phyloP scores from a whole-genome alignment of 2,888 invertebrate genomes.

The Mystacides longicornis region DNA sequence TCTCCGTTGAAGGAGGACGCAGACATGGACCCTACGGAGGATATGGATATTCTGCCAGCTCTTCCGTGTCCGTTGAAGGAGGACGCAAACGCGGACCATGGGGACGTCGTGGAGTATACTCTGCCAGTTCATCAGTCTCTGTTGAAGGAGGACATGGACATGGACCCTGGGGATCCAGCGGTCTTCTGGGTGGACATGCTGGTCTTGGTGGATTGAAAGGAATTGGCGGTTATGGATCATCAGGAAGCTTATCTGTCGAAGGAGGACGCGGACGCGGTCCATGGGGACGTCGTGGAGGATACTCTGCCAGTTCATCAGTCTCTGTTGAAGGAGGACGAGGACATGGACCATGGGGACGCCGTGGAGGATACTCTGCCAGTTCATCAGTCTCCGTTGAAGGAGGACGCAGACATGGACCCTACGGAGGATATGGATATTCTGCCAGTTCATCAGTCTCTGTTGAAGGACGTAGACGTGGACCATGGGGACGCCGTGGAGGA shows the following conservation, averaged over 20 bases:
- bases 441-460: neutral
- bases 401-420: neutral
- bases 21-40: neutral
- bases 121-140: neutral
- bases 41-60: neutral
- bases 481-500: neutral
- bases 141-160: neutral
- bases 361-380: slow-evolving; percentile 2
- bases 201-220: too few species aligned
- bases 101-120: slow-evolving; percentile 1
- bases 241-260: neutral
- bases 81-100: slow-evolving; percentile 5
- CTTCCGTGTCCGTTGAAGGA: slow-evolving; percentile 1
- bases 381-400: slow-evolving; percentile 12
- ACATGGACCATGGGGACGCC: slow-evolving; percentile 7
- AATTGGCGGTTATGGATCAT: neutral
- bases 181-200: too few species aligned
- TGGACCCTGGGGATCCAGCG: slow-evolving; percentile 10
- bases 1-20: slow-evolving; percentile 4
- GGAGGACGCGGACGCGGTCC: neutral
- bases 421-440: neutral
- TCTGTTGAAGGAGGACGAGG: slow-evolving; percentile 7
- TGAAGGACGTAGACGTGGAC: neutral
- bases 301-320: neutral
- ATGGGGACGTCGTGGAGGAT: neutral